Evolutionary conservation across 1,140 invertebrate genomes (phyloP).

Genomic region (Bombus confusus): DNA sequence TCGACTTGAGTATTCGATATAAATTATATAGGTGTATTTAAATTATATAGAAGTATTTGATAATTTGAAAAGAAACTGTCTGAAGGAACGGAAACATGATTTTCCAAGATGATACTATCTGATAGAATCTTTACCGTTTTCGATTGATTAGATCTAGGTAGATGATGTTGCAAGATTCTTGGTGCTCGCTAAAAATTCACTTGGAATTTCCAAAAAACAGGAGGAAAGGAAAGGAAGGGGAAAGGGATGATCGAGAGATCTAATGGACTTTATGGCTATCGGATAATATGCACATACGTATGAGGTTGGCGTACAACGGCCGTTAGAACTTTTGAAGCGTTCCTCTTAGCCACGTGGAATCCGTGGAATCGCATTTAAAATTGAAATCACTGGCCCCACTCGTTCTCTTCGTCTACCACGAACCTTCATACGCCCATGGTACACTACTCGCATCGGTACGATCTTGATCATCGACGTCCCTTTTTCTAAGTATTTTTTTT

Average conservation of each 20-base stretch:
- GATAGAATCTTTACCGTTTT: background rate
- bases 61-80: no score
- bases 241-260: background rate
- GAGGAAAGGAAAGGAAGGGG: no score
- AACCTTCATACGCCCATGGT: conserved; percentile 21
- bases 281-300: conserved; percentile 53
- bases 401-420: background rate
- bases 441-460: conserved; percentile 32
- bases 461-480: conserved; percentile 66
- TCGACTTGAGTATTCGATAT: no score
- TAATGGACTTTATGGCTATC: background rate
- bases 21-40: no score
- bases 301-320: conserved; percentile 53
- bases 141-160: background rate
- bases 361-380: conserved; percentile 67
- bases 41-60: no score
- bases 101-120: no score
- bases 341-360: background rate
- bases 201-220: background rate
- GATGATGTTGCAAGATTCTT: background rate
- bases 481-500: background rate
- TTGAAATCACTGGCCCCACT: conserved; percentile 62
- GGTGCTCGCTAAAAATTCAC: background rate
- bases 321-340: conserved; percentile 60
- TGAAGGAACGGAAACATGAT: no score